These are phyloP conservation scores for Tyria jacobaeae DNA, from an alignment of 2,888 invertebrate genomes.

Conservation along the genomic window DNA sequence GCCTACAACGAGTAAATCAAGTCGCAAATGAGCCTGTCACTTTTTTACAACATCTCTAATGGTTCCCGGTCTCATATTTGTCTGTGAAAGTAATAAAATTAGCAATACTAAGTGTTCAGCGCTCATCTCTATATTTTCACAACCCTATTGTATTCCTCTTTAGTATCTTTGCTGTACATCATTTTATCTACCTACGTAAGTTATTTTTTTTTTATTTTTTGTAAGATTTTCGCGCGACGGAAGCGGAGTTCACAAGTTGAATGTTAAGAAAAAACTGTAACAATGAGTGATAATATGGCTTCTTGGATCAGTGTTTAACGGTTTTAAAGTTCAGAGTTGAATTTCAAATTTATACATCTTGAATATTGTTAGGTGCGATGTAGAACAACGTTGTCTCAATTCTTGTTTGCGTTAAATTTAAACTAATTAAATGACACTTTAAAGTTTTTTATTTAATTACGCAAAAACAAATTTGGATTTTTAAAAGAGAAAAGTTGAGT, in stretches of 20 bases:
- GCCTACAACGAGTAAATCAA: conserved; percentile 10
- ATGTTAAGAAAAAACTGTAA: conserved; percentile 10
- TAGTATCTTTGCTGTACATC: conserved; percentile 7
- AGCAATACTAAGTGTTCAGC: conserved; percentile 26
- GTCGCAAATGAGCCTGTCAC: conserved; percentile 7
- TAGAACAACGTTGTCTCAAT: background rate
- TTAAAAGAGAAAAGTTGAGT: background rate
- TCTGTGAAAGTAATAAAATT: conserved; percentile 42
- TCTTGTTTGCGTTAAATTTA: background rate
- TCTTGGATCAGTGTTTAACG: background rate
- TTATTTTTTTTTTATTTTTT: conserved; percentile 12
- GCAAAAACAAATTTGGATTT: background rate
- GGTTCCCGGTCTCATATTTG: conserved; percentile 21
- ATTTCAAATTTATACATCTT: background rate
- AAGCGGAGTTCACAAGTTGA: conserved; percentile 8
- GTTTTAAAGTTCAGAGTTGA: background rate
- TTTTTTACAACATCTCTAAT: conserved; percentile 24
- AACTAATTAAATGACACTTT: background rate
- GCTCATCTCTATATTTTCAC: conserved; percentile 13
- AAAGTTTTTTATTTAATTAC: background rate
- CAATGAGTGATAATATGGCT: background rate
- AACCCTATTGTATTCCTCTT: conserved; percentile 20
- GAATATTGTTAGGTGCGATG: background rate
- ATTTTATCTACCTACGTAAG: conserved; percentile 12
- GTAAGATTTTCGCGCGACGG: conserved; percentile 41